Percentiles rank a stretch among this genome's conserved stretches.
phyloP scores from a whole-genome alignment of 2,113 vertebrate genomes.

The Charina bottae region DNA sequence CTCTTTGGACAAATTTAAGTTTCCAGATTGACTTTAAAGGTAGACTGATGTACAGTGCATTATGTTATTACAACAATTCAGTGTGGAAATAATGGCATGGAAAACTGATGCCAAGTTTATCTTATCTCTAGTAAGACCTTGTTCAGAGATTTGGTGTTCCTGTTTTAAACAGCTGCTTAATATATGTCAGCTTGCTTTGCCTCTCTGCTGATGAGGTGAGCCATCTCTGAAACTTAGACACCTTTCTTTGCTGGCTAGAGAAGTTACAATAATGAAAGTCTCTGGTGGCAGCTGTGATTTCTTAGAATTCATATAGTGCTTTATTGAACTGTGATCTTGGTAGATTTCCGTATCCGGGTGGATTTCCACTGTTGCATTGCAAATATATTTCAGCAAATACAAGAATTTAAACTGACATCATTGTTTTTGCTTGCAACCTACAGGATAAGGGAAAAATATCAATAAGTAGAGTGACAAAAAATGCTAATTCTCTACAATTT shows the following conservation, averaged over 20 bases:
- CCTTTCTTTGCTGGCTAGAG: neutral
- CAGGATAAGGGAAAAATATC: neutral
- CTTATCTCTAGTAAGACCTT: neutral
- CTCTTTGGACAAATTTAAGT: neutral
- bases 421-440: neutral
- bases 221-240: no score
- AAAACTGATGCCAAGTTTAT: neutral
- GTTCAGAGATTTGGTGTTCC: neutral
- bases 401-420: neutral
- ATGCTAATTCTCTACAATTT: neutral
- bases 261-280: neutral
- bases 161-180: neutral
- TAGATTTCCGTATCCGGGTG: neutral
- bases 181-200: neutral
- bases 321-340: neutral
- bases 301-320: neutral
- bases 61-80: neutral
- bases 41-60: neutral
- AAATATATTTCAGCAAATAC: neutral
- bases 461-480: neutral
- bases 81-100: neutral
- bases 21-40: neutral
- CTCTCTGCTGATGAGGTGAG: neutral
- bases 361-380: neutral
- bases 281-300: neutral